Base-by-base conservation (phyloP, 2,113 vertebrate genomes). In the Actenoides lindsayi region DNA sequence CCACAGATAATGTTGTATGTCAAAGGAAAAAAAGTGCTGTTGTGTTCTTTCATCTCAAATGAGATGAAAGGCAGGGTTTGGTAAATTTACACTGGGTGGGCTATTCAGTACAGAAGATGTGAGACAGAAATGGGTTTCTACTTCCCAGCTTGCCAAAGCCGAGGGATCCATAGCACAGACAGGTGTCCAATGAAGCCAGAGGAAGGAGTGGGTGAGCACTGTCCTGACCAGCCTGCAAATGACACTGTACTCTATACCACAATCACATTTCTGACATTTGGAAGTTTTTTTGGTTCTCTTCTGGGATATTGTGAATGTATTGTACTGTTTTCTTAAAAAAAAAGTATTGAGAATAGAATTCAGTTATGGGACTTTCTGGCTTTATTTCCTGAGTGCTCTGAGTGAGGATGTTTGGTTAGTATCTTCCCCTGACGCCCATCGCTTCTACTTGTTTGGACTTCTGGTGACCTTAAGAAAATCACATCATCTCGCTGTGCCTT, bases 201-300 rank as follows among this genome's bases (percentile, higher is more conserved):
- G 60, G 10, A 27, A 35, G 33, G 0, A 1, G 33, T 50, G 56
- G 14, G 51, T 68, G 62, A 63, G 42, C 28, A 8, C 15, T 23
- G 11, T 70, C 39, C 20, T 60, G 57, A 17, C 9, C 59, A 94
- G 33, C 53, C 39, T 80, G 37, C 8, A 50, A 23, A 53, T 1
- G 1, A 16, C 13, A 9, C 60, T 2, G 0, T 2, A 15, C 60
- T 33, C 65, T 89, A 37, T 8, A 25, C 42, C 54, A 35, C 37
- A n/a, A 21, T 17, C 39, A 27, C 11, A 2, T 19, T 94, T 39
- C 30, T 62, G 50, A 11, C 21, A 44, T 82, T 57, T 68, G 33
- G 23, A 79, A 63, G 21, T 6, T 8, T 46, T 48, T 13, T 41
- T 71, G 9, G 3, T 69, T 35, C 3, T 2, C 9, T 59, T 79